These are phyloP conservation scores for Brachystomella parvula DNA, from an alignment of 1,140 invertebrate species.

Conservation along the genomic window DNA sequence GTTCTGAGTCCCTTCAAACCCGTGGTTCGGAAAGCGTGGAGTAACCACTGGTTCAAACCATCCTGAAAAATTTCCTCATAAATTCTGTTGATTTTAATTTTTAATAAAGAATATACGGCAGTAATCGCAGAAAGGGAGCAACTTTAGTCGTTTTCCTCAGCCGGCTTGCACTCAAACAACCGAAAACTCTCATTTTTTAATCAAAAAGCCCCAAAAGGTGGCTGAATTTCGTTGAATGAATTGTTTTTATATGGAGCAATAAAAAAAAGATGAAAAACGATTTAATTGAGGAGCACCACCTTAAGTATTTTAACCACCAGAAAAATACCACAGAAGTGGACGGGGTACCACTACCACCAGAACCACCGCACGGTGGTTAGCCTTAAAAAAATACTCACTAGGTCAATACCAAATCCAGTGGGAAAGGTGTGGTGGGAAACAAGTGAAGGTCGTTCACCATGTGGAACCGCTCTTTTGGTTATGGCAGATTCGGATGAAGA, in stretches of 20 bases:
- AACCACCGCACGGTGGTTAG: constrained; percentile 5
- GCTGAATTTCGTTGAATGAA: background rate
- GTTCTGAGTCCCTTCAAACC: too few species aligned
- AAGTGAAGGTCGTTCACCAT: background rate
- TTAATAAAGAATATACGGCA: too few species aligned
- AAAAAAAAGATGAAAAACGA: background rate
- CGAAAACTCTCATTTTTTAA: too few species aligned
- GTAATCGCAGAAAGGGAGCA: too few species aligned
- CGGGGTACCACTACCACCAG: too few species aligned
- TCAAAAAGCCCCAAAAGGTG: too few species aligned
- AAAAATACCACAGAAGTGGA: constrained; percentile 11
- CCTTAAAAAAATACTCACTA: constrained; percentile 4
- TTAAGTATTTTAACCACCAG: background rate
- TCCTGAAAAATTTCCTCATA: too few species aligned
- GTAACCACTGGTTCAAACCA: too few species aligned
- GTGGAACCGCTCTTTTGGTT: background rate
- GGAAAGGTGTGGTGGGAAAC: background rate
- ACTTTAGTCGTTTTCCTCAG: too few species aligned
- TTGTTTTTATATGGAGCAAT: background rate
- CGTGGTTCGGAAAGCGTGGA: too few species aligned
- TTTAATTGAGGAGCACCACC: background rate
- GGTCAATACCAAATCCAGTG: background rate
- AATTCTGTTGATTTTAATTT: too few species aligned
- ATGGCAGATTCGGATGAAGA: background rate
- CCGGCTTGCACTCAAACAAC: too few species aligned